Evolutionary conservation across 1,140 invertebrate species (phyloP).

Genomic region (Conus ventricosus): DNA sequence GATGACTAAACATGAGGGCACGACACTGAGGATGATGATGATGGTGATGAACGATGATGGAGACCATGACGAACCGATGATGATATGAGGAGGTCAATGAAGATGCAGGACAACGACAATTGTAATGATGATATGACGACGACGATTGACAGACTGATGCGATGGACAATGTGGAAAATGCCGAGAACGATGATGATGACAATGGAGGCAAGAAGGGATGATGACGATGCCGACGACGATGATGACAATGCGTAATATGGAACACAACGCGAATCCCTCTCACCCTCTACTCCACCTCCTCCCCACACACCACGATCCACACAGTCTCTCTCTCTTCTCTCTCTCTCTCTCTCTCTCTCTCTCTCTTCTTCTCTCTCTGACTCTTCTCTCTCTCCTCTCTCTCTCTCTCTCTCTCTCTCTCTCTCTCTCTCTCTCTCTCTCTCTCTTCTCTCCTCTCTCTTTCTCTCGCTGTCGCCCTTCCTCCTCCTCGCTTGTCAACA

Average conservation of each 20-base stretch:
- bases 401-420: too few species aligned
- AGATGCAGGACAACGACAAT: not conserved
- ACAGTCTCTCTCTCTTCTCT: too few species aligned
- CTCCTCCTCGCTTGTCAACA: too few species aligned
- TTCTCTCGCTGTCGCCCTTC: too few species aligned
- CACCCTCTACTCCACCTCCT: too few species aligned
- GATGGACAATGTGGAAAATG: not conserved
- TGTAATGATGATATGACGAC: not conserved
- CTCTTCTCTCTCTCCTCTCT: too few species aligned
- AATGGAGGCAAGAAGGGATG: not conserved
- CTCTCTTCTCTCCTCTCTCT: too few species aligned
- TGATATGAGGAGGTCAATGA: not conserved
- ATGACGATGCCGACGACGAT: not conserved
- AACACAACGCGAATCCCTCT: not conserved
- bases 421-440: too few species aligned
- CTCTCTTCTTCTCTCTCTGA: too few species aligned
- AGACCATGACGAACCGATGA: not conserved
- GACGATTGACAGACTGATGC: not conserved
- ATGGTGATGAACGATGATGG: not conserved
- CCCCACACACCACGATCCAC: too few species aligned
- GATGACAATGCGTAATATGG: not conserved
- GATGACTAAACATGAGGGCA: not conserved
- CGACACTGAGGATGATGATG: not conserved
- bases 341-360: too few species aligned
- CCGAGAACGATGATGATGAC: conserved; percentile 7